Base-by-base conservation (phyloP, 2,888 invertebrate genomes). In the Maniola hyperantus region DNA sequence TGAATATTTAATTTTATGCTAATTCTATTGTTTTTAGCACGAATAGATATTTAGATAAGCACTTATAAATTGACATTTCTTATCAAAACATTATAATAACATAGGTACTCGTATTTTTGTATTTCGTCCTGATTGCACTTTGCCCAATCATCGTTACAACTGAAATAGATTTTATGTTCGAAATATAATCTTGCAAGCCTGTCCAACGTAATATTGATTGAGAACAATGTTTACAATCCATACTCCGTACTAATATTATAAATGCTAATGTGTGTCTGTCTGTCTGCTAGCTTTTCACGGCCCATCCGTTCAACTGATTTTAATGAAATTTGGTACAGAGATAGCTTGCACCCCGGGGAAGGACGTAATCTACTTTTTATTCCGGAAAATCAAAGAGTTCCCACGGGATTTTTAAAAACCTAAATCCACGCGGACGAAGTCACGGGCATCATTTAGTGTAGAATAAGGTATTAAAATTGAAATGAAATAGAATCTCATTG, bases 151-250 rank as follows among this genome's bases (percentile, higher is more conserved):
- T 55, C 18, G 8, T 39, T 26, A 33, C 46, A 33, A 44, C 34
- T 51, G 6, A 59, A 50, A 36, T 33, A 13, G 6, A 54, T 57
- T 42, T 51, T 51, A 58, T 50, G 15, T 33, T 34, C 18, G 33
- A 20, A 48, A 51, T 33, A 33, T 33, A 13, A 39, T 42, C 42
- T 57, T 13, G 5, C 26, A 26, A 26, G 26, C 33, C 39, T 50
- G 51, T 51, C 57, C 33, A 50, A 11, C 6, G 6, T 15, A 34
- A 42, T 39, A 44, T 58, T 39, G 39, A 58, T 58, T 53, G 53
- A 11, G 18, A 36, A 51, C 57, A 57, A 8, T 46, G 33, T 34
- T 36, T 55, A 15, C 15, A 55, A 57, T 26, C n/a, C n/a, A n/a
- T n/a, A n/a, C n/a, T n/a, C n/a, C n/a, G n/a, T n/a, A n/a, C n/a